phyloP scores from a whole-genome alignment of 2,888 invertebrate species.

The Drosophila neutralis region DNA sequence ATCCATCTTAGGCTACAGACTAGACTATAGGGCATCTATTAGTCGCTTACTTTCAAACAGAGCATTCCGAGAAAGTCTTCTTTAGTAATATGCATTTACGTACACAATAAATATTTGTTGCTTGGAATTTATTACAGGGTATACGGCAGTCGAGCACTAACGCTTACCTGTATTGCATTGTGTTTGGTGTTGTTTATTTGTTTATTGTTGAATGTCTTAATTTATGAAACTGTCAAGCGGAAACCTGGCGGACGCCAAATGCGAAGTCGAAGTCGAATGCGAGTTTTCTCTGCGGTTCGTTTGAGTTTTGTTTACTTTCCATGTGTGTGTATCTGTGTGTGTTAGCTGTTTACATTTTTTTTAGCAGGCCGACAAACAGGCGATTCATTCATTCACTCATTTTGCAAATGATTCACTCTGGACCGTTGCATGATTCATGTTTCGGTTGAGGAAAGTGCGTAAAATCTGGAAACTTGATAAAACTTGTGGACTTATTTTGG shows the following conservation, averaged over 20 bases:
- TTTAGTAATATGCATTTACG: neutral
- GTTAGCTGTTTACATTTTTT: slow-evolving; percentile 29
- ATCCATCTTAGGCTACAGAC: neutral
- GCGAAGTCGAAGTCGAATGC: slow-evolving; percentile 24
- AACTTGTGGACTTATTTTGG: slow-evolving; percentile 43
- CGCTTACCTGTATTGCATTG: slow-evolving; percentile 21
- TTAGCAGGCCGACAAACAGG: slow-evolving; percentile 50
- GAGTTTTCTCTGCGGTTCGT: slow-evolving; percentile 41
- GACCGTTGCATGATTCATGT: slow-evolving; percentile 45
- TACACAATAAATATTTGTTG: neutral
- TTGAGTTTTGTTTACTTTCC: slow-evolving; percentile 48
- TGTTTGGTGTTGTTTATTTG: slow-evolving; percentile 60
- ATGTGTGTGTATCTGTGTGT: slow-evolving; percentile 11
- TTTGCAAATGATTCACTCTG: slow-evolving; percentile 52
- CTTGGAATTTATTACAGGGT: slow-evolving; percentile 5
- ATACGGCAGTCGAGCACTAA: neutral
- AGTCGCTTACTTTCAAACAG: neutral
- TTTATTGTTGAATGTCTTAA: slow-evolving; percentile 80
- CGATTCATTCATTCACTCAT: slow-evolving; percentile 52
- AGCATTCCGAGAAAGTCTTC: neutral
- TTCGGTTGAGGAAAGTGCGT: slow-evolving; percentile 43
- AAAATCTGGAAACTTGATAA: slow-evolving; percentile 51
- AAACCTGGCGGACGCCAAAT: slow-evolving; percentile 40
- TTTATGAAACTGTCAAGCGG: slow-evolving; percentile 75
- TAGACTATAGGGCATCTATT: fast-evolving